Evolutionary conservation across 2,113 vertebrate species (phyloP), one percentile per base, ranked within the genome.

Genomic region (Cephalopholis sonnerati): DNA sequence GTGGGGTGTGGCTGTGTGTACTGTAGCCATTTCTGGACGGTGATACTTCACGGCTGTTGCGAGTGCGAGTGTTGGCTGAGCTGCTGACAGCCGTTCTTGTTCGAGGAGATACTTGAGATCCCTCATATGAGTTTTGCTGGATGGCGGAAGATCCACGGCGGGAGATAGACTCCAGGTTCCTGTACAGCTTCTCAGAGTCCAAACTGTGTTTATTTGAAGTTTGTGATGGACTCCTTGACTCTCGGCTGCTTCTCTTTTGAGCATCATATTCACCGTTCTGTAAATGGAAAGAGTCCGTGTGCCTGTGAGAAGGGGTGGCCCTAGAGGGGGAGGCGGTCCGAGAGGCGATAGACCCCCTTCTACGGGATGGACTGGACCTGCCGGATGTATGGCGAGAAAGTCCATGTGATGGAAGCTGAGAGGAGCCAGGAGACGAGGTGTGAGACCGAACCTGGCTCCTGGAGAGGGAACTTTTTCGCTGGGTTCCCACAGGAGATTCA

Each of bases 171-270:
- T 96, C 94, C 4, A 96, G 90, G 73, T 96, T 95, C 66, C 87
- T 92, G 86, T 94, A 95, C 36, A 95, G 88, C 77, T 86, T 95
- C 77, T 96, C 95, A 20, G 96, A 95, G 78, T 96, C 95, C 62
- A 95, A 80, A 54, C 94, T 94, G 84, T 94, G 94, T 18, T 88
- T 88, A 59, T 92, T 85, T 18, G 94, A 95, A 73, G 89, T 82
- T 66, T 93, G 91, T 3, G 96, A 96, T 27, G 95, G 93, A 58
- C 90, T 93, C 71, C 91, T 87, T 0, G 84, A 89, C 0, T 93
- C 93, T 63, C 80, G 86, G 10, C 85, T 89, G 77, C 74, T 64
- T 58, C 83, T 78, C 9, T 29, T 89, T 0, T 81, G 84, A 59
- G 39, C 63, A 39, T 83, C 67, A 41, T 68, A 72, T 4, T 82